Conservation (phyloP, 37 sponge, comb jelly and placozoan genomes). For the Tethya wilhelma region DNA sequence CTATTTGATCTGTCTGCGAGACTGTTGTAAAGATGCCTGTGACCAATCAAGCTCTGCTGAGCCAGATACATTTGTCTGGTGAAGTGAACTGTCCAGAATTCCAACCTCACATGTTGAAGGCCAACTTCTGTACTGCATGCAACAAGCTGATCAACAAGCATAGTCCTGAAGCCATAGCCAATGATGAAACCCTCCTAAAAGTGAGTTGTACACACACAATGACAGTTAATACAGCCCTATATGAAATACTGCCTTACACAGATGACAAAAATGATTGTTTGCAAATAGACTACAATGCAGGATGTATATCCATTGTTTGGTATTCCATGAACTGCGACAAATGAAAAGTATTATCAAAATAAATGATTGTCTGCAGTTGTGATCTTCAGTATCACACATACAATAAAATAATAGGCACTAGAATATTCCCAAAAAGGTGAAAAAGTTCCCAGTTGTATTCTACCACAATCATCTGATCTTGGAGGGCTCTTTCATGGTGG, state of each 20-base stretch:
- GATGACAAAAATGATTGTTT: neutral
- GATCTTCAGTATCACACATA: neutral
- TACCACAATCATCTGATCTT: constrained; percentile 4
- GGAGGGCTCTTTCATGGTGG: constrained; percentile 82
- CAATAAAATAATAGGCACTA: constrained; percentile 45
- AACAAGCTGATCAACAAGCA: constrained; percentile 76
- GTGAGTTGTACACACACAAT: constrained; percentile 7
- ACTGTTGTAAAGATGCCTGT: constrained; percentile 40
- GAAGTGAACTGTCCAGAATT: constrained; percentile 67
- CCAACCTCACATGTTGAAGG: constrained; percentile 63
- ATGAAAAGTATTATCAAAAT: too few species aligned
- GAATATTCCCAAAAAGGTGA: constrained; percentile 76
- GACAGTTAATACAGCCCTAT: neutral
- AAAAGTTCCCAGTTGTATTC: constrained; percentile 69
- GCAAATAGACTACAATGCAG: neutral
- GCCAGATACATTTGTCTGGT: constrained; percentile 75
- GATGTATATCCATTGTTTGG: neutral
- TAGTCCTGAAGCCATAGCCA: constrained; percentile 42
- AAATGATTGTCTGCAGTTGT: neutral
- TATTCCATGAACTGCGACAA: too few species aligned
- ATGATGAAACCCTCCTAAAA: constrained; percentile 53
- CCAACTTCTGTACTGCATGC: constrained; percentile 76
- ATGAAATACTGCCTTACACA: neutral
- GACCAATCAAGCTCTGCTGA: constrained; percentile 35
- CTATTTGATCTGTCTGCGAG: too few species aligned